These are phyloP conservation scores for Phyllopteryx taeniolatus DNA, from an alignment of 2,113 vertebrate species.

Conservation along the genomic window DNA sequence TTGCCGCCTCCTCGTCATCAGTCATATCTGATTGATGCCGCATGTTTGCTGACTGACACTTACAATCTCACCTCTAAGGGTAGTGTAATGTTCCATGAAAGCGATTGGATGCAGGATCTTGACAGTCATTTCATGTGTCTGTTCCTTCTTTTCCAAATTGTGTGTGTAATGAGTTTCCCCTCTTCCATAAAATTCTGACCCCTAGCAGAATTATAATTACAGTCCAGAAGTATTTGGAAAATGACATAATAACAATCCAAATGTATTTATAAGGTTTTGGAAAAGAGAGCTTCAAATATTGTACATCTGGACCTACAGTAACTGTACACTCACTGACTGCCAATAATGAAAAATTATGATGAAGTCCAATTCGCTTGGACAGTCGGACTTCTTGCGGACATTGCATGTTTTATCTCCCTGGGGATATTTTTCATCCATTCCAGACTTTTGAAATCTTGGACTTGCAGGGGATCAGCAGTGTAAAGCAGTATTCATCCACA, in stretches of 20 bases:
- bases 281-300: too few species aligned
- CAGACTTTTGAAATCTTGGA: conserved; percentile 69
- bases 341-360: too few species aligned
- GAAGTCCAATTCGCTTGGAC: too few species aligned
- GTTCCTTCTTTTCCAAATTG: conserved; percentile 7
- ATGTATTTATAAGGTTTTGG: not conserved
- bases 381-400: too few species aligned
- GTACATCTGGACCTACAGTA: too few species aligned
- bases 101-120: not conserved
- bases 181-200: too few species aligned
- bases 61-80: conserved; percentile 29
- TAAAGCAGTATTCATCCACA: conserved; percentile 47
- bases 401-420: conserved; percentile 2
- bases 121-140: not conserved
- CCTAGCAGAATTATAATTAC: too few species aligned
- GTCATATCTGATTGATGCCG: conserved; percentile 65
- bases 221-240: too few species aligned
- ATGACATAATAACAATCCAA: not conserved
- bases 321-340: too few species aligned
- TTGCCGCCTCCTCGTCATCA: conserved; percentile 58
- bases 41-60: conserved; percentile 46
- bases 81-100: conserved; percentile 16
- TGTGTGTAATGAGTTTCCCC: conserved; percentile 34
- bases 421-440: conserved; percentile 76
- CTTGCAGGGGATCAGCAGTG: conserved; percentile 36